Evolutionary conservation across 2,888 invertebrate genomes (phyloP).

Genomic region (Gisinianus flammeolus): DNA sequence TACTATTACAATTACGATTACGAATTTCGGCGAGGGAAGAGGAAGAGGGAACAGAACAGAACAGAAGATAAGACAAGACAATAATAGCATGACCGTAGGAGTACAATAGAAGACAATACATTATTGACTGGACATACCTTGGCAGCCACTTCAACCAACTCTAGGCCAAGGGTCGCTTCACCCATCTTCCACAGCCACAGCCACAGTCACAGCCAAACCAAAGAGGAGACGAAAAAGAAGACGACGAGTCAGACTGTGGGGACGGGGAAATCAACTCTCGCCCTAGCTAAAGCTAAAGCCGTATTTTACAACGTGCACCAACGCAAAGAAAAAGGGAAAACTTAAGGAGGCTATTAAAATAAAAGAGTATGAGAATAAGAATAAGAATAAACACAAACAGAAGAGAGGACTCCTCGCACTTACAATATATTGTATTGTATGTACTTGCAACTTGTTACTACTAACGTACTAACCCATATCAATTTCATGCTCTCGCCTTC

Average conservation of each 20-base stretch:
- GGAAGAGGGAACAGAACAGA: background rate
- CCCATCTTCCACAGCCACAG: background rate
- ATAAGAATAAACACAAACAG: background rate
- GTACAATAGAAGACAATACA: background rate
- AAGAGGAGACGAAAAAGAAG: too few relatives aligned
- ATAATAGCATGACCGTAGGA: background rate
- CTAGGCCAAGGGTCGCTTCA: background rate
- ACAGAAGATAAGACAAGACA: background rate
- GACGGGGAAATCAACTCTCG: too few relatives aligned
- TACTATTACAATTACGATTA: constrained; percentile 7
- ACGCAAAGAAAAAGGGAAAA: background rate
- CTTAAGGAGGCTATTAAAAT: constrained; percentile 12
- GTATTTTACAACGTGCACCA: too few relatives aligned
- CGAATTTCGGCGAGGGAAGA: background rate
- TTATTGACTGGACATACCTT: background rate
- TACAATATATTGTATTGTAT: background rate
- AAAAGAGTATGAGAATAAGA: background rate
- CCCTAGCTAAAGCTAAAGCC: too few relatives aligned
- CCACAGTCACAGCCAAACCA: background rate
- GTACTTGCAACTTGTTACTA: background rate
- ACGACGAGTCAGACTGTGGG: too few relatives aligned
- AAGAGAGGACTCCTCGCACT: too few relatives aligned
- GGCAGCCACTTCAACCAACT: background rate
- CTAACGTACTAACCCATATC: background rate
- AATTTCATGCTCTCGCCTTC: background rate